Percentiles rank a stretch among this genome's conserved stretches.
phyloP scores from a whole-genome alignment of 2,888 invertebrate species.

The Chloromyia formosa region DNA sequence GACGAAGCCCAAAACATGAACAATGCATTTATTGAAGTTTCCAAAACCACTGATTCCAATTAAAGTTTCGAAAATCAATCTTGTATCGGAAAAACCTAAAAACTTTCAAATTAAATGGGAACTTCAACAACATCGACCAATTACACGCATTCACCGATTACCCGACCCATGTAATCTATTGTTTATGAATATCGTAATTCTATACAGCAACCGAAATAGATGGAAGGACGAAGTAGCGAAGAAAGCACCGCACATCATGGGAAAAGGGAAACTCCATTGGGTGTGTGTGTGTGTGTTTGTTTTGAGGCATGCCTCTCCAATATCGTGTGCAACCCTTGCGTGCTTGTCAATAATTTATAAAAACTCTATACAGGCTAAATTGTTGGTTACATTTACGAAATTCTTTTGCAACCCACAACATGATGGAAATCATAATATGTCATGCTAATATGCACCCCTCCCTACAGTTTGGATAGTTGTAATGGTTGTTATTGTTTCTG shows the following conservation, averaged over 20 bases:
- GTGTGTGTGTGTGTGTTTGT: neutral
- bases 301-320: neutral
- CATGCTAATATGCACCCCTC: conserved; percentile 10
- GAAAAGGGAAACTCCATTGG: neutral
- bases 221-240: neutral
- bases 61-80: conserved; percentile 38
- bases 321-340: conserved; percentile 37
- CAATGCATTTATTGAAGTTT: neutral
- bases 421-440: conserved; percentile 26
- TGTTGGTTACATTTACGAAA: conserved; percentile 26
- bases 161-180: neutral
- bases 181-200: conserved; percentile 19
- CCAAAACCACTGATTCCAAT: conserved; percentile 15
- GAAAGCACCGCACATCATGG: neutral
- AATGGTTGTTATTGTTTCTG: conserved; percentile 32
- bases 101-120: neutral
- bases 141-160: conserved; percentile 17
- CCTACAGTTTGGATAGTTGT: neutral
- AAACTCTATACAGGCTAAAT: conserved; percentile 20
- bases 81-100: neutral
- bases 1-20: no score
- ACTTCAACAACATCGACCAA: neutral
- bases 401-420: neutral
- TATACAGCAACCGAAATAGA: neutral
- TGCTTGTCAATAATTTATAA: conserved; percentile 28